Evolutionary conservation across 30 jellyfish, hydroid and myxozoan species (phyloP).

Genomic region (Hydractinia symbiolongicarpus): DNA sequence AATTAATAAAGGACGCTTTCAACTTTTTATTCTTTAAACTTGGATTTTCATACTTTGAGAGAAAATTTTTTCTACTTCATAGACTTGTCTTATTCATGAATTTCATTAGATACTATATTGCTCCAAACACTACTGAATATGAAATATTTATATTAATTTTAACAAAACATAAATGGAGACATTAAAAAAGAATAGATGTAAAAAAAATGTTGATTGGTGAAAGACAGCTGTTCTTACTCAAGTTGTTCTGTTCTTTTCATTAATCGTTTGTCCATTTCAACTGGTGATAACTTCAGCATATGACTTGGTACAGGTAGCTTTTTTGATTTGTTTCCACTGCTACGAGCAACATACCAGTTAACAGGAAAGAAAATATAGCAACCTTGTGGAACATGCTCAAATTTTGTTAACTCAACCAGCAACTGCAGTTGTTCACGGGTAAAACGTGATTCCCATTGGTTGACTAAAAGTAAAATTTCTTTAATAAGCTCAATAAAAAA

Average conservation of each 20-base stretch:
- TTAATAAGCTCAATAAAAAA: too few relatives aligned
- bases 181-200: too few relatives aligned
- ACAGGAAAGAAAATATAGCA: conserved; percentile 65
- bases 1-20: too few relatives aligned
- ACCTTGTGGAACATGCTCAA: conserved; percentile 59
- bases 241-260: conserved; percentile 18
- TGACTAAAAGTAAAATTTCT: not conserved
- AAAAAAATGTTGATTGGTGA: too few relatives aligned
- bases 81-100: too few relatives aligned
- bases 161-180: too few relatives aligned
- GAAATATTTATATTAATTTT: too few relatives aligned
- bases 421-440: conserved; percentile 32
- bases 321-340: not conserved
- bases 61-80: too few relatives aligned
- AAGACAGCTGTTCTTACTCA: not conserved
- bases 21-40: too few relatives aligned
- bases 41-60: too few relatives aligned
- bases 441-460: conserved; percentile 40
- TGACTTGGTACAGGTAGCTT: not conserved
- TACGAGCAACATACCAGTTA: conserved; percentile 70
- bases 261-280: conserved; percentile 27
- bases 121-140: too few relatives aligned
- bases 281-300: conserved; percentile 29
- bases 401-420: conserved; percentile 44
- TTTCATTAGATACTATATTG: too few relatives aligned